Conservation (phyloP, 2,797 vertebrate species). For the Chelon auratus region DNA sequence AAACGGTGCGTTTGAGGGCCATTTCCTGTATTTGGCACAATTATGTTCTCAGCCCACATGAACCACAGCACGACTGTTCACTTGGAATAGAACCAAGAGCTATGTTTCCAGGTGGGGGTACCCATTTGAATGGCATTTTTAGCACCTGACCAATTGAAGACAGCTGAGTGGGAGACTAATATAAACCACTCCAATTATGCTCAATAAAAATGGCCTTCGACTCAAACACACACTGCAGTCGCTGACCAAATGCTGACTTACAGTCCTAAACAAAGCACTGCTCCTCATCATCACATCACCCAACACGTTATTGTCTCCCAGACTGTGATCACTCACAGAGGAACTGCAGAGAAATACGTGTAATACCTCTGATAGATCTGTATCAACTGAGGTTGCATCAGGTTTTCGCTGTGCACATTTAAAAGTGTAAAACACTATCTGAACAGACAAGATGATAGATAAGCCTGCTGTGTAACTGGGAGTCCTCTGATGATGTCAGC, state of each 20-base stretch:
- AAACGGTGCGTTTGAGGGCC: slow-evolving; percentile 51
- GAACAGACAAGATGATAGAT: slow-evolving; percentile 41
- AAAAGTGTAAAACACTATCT: slow-evolving; percentile 35
- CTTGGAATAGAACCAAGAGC: slow-evolving; percentile 50
- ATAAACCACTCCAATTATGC: slow-evolving; percentile 31
- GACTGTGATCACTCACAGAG: slow-evolving; percentile 38
- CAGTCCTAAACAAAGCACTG: slow-evolving; percentile 17
- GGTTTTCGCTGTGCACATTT: slow-evolving; percentile 16
- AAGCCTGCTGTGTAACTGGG: slow-evolving; percentile 43
- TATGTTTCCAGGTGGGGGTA: slow-evolving; percentile 42
- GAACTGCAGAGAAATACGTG: background rate
- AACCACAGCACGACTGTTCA: slow-evolving; percentile 30
- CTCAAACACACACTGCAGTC: background rate
- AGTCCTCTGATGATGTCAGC: slow-evolving; percentile 59
- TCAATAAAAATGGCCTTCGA: slow-evolving; percentile 21
- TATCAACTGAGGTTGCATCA: background rate
- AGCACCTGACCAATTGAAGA: slow-evolving; percentile 44
- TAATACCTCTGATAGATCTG: slow-evolving; percentile 25
- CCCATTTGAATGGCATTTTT: slow-evolving; percentile 54
- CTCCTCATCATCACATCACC: slow-evolving; percentile 33
- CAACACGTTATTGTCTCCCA: slow-evolving; percentile 14
- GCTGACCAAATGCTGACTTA: slow-evolving; percentile 23
- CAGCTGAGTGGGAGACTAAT: slow-evolving; percentile 27
- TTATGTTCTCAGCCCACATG: slow-evolving; percentile 49
- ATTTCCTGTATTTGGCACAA: slow-evolving; percentile 62